Conservation (phyloP, 2,888 invertebrate species). For the Eilema sororculum region DNA sequence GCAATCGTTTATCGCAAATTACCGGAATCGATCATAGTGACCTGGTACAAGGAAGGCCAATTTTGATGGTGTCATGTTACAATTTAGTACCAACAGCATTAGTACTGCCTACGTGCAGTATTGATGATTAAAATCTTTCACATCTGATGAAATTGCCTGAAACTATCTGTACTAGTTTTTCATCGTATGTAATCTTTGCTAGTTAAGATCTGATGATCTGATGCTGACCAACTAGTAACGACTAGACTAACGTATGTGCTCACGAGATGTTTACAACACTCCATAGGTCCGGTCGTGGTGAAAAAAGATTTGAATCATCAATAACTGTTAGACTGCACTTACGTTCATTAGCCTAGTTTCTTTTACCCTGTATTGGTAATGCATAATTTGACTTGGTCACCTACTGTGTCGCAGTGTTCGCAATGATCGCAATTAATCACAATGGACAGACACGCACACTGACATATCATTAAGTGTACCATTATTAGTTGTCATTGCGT, state of each 20-base stretch:
- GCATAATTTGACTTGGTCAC: slow-evolving; percentile 27
- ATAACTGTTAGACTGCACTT: neutral
- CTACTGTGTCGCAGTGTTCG: slow-evolving; percentile 10
- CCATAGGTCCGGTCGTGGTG: too few species aligned
- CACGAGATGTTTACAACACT: too few species aligned
- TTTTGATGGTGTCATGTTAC: slow-evolving; percentile 26
- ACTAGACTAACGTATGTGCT: too few species aligned
- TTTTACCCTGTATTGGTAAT: neutral
- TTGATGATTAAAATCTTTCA: too few species aligned
- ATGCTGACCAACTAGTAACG: too few species aligned
- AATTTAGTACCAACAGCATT: neutral
- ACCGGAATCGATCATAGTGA: slow-evolving; percentile 22
- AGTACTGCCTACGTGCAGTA: slow-evolving; percentile 8
- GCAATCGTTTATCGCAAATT: slow-evolving; percentile 10
- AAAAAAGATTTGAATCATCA: neutral
- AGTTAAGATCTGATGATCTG: too few species aligned
- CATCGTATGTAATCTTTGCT: too few species aligned
- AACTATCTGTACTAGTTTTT: too few species aligned
- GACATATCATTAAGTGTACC: slow-evolving; percentile 1
- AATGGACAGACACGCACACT: slow-evolving; percentile 18
- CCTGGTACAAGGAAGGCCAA: slow-evolving; percentile 15
- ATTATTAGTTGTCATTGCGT: neutral
- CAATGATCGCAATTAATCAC: slow-evolving; percentile 14
- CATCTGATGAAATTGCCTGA: too few species aligned
- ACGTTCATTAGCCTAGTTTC: neutral